A percentile compares a stretch with the other conserved stretches of the same genome.
Evolutionary conservation across 2,888 invertebrate species (phyloP).

Genomic region (Diarsia brunnea): DNA sequence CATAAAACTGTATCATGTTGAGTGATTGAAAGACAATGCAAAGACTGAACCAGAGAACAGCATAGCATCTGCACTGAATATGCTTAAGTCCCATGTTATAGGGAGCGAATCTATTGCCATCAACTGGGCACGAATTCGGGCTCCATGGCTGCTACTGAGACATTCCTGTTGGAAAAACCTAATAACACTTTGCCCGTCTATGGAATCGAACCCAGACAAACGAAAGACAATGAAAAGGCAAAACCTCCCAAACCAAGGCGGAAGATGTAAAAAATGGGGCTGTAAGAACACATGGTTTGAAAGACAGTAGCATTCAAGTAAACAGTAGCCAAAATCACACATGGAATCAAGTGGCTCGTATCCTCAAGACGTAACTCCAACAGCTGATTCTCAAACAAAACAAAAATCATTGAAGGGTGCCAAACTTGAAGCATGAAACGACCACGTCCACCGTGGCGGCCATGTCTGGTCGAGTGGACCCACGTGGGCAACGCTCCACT

Average conservation of each 20-base stretch:
- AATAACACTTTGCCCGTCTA: too few species aligned
- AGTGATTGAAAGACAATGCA: too few species aligned
- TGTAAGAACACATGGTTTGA: background rate
- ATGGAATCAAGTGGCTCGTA: background rate
- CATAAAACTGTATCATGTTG: background rate
- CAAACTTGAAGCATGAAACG: slow-evolving; percentile 56
- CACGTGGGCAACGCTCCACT: slow-evolving; percentile 80
- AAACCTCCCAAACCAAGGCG: background rate
- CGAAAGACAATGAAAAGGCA: background rate
- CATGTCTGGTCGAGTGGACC: slow-evolving; percentile 62
- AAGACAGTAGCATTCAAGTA: background rate
- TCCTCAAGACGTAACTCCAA: background rate
- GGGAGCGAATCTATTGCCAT: too few species aligned
- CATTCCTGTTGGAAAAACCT: too few species aligned
- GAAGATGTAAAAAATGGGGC: too few species aligned
- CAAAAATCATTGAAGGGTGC: slow-evolving; percentile 54
- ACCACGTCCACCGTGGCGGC: slow-evolving; percentile 36
- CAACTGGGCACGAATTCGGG: too few species aligned
- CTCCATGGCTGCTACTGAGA: too few species aligned
- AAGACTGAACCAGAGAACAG: background rate
- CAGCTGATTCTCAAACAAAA: slow-evolving; percentile 24
- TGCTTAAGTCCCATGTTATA: too few species aligned
- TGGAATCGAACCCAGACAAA: too few species aligned
- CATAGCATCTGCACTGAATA: background rate
- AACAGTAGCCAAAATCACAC: background rate